These are phyloP conservation scores for Dorcus hopei DNA, from an alignment of 2,888 invertebrate genomes.

Conservation along the genomic window DNA sequence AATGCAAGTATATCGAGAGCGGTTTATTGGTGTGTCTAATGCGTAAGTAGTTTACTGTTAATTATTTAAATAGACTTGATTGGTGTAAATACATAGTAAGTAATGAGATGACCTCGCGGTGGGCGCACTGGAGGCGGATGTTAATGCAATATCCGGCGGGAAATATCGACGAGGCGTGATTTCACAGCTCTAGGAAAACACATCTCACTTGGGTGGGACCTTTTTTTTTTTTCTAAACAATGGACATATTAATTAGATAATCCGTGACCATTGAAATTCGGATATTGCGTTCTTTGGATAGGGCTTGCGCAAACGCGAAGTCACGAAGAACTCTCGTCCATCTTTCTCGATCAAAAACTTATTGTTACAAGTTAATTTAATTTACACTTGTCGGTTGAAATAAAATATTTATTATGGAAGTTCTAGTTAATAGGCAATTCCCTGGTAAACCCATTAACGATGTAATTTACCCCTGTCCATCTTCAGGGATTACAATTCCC, in stretches of 20 bases:
- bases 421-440: too few species aligned
- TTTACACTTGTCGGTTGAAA: too few species aligned
- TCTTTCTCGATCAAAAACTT: too few species aligned
- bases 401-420: too few species aligned
- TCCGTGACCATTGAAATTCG: background rate
- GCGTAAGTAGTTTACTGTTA: background rate
- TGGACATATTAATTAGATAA: conserved; percentile 1
- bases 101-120: conserved; percentile 30
- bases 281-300: background rate
- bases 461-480: too few species aligned
- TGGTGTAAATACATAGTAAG: conserved; percentile 5
- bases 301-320: background rate
- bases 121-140: conserved; percentile 31
- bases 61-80: conserved; percentile 1
- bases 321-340: too few species aligned
- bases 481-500: too few species aligned
- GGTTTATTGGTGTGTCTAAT: background rate
- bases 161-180: conserved; percentile 30
- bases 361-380: too few species aligned
- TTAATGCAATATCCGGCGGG: conserved; percentile 35
- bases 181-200: conserved; percentile 18
- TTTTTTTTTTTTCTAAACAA: background rate
- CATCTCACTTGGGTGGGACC: background rate
- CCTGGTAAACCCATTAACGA: too few species aligned
- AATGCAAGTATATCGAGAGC: background rate